Conservation (phyloP, 2,797 vertebrate species). For the Myotis findleyi region DNA sequence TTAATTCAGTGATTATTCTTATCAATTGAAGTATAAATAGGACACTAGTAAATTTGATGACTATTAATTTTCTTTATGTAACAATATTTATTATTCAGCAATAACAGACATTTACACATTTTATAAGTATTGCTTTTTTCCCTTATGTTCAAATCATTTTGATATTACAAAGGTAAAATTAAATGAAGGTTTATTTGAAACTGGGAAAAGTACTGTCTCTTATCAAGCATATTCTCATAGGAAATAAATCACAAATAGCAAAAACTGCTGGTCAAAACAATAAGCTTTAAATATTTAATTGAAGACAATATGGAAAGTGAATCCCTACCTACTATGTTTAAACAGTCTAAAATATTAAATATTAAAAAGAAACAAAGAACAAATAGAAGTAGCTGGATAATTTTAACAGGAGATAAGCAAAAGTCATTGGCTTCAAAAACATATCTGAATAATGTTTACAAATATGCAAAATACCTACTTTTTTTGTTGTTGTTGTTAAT, state of each 20-base stretch:
- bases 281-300: neutral
- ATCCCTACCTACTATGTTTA: neutral
- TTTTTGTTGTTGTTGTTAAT: neutral
- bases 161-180: slow-evolving; percentile 58
- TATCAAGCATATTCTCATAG: neutral
- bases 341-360: slow-evolving; percentile 24
- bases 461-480: neutral
- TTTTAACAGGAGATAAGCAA: neutral
- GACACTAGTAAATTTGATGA: slow-evolving; percentile 25
- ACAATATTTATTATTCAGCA: slow-evolving; percentile 13
- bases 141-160: slow-evolving; percentile 24
- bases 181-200: slow-evolving; percentile 44
- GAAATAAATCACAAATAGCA: slow-evolving; percentile 4
- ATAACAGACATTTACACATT: slow-evolving; percentile 25
- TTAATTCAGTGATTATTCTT: slow-evolving; percentile 8
- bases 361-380: neutral
- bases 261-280: slow-evolving; percentile 30
- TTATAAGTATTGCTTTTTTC: neutral
- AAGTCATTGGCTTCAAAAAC: neutral
- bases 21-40: neutral
- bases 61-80: slow-evolving; percentile 46
- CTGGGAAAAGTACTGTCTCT: neutral
- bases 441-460: neutral
- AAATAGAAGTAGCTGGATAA: neutral
- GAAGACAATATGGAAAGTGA: neutral